A percentile compares a stretch with the other conserved stretches of the same genome.
These are phyloP conservation scores for Lepidocyrtinus sp. DNA, from an alignment of 2,888 invertebrate species.

Conservation along the genomic window DNA sequence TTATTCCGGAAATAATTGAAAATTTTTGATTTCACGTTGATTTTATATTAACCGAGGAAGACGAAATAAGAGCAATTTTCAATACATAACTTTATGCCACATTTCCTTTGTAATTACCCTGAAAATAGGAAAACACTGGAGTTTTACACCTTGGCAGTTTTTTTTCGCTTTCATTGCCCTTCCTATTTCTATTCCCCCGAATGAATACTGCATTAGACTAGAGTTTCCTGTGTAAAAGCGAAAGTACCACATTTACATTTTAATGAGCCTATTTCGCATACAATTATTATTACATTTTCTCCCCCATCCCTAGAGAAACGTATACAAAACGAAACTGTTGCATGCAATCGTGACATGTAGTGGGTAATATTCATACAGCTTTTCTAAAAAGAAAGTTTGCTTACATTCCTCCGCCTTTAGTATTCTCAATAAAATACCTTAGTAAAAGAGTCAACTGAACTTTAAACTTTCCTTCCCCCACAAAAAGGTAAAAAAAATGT, in stretches of 20 bases:
- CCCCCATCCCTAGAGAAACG: not conserved
- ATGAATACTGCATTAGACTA: not conserved
- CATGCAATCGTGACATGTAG: not conserved
- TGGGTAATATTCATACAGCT: no score
- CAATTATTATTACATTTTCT: not conserved
- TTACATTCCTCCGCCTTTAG: no score
- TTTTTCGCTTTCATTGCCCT: not conserved
- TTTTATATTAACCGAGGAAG: not conserved
- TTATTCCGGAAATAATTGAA: not conserved
- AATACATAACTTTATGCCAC: not conserved
- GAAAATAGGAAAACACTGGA: not conserved
- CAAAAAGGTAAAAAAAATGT: no score
- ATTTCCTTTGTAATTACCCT: not conserved
- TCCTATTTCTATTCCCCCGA: not conserved
- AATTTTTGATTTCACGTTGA: no score
- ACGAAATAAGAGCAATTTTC: not conserved
- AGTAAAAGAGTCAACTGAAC: no score
- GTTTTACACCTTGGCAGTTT: not conserved
- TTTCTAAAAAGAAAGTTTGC: no score
- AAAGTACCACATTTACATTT: not conserved
- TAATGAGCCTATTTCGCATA: not conserved
- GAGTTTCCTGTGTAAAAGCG: not conserved
- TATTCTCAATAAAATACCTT: no score
- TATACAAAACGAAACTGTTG: not conserved
- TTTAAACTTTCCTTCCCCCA: no score